Conservation (phyloP, 2,888 invertebrate genomes). For the Spisula subtruncata region DNA sequence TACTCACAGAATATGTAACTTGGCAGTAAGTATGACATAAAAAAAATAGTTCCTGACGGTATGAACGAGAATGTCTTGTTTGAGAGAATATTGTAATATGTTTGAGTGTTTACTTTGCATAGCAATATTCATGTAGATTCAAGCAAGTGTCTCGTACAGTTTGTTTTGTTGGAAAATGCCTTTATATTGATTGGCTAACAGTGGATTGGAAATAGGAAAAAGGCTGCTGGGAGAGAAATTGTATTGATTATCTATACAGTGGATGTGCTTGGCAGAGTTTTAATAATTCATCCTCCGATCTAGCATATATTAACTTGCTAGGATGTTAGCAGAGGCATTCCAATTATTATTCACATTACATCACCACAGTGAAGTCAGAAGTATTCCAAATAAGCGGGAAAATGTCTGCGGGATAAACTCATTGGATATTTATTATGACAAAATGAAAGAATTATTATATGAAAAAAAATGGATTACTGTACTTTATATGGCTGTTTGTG, state of each 20-base stretch:
- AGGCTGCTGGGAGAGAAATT: not conserved
- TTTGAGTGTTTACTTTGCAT: slow-evolving; percentile 6
- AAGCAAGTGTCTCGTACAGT: slow-evolving; percentile 14
- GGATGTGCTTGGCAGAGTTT: slow-evolving; percentile 41
- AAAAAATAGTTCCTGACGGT: slow-evolving; percentile 45
- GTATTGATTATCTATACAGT: slow-evolving; percentile 38
- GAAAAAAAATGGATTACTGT: not conserved
- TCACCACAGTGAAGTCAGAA: slow-evolving; percentile 36
- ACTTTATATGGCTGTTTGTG: not conserved
- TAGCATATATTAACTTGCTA: slow-evolving; percentile 61
- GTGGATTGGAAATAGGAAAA: slow-evolving; percentile 38
- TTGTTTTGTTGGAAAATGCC: slow-evolving; percentile 23
- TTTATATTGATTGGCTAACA: slow-evolving; percentile 36
- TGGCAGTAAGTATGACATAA: slow-evolving; percentile 53
- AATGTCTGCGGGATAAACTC: slow-evolving; percentile 17
- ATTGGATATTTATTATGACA: not conserved
- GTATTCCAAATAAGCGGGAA: slow-evolving; percentile 40
- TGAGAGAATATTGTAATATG: slow-evolving; percentile 28
- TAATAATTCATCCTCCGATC: slow-evolving; percentile 60
- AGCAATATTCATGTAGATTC: slow-evolving; percentile 15
- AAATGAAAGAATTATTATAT: not conserved
- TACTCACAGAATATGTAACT: slow-evolving; percentile 48
- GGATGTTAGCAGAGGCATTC: slow-evolving; percentile 53
- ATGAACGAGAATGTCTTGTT: slow-evolving; percentile 36
- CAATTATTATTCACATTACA: slow-evolving; percentile 42